Evolutionary conservation across 2,797 vertebrate species (phyloP).

Genomic region (Vespertilio murinus): DNA sequence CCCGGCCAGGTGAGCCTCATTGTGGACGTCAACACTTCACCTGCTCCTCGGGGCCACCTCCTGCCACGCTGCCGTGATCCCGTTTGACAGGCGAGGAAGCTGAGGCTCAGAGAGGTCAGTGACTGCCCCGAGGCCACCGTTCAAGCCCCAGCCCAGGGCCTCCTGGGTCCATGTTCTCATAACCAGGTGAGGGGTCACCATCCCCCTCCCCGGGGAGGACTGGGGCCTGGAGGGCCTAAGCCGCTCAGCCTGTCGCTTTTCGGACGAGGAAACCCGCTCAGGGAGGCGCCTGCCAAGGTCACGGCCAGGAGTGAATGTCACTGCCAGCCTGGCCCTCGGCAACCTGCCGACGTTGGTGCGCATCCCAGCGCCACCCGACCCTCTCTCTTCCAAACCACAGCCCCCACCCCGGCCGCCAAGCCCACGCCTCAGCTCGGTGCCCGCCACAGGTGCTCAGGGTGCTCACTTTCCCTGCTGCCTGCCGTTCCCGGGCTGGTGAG

Average conservation of each 20-base stretch:
- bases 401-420: too few species aligned
- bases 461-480: rapidly evolving
- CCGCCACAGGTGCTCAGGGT: rapidly evolving
- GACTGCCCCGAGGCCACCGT: background rate
- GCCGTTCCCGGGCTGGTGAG: background rate
- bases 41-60: rapidly evolving
- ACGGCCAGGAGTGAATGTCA: background rate
- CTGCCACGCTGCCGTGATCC: rapidly evolving
- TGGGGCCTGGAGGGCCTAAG: rapidly evolving
- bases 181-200: background rate
- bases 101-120: background rate
- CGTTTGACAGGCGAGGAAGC: background rate
- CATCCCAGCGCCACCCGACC: background rate
- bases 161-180: rapidly evolving
- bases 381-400: background rate
- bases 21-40: rapidly evolving
- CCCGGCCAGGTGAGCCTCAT: background rate
- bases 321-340: background rate
- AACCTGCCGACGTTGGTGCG: rapidly evolving
- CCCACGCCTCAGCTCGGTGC: background rate
- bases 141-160: background rate
- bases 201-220: background rate
- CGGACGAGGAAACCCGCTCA: background rate
- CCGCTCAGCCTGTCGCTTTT: background rate
- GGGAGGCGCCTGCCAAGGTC: background rate